Conservation (phyloP, 2,888 invertebrate genomes). For the Microdon myrmicae region DNA sequence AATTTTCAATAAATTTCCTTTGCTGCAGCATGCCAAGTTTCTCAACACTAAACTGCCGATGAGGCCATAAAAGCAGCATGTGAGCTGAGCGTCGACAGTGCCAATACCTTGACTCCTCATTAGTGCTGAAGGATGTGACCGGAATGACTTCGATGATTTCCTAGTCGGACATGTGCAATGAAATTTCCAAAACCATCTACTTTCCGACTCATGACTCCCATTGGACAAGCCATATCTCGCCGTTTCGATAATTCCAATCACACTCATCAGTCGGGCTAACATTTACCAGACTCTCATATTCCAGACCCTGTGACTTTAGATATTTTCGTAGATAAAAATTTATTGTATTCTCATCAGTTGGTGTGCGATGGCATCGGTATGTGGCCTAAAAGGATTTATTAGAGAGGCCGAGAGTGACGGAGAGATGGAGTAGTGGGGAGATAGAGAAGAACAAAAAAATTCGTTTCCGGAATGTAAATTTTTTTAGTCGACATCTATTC, state of each 20-base stretch:
- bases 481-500: slow-evolving; percentile 41
- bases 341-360: slow-evolving; percentile 48
- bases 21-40: slow-evolving; percentile 34
- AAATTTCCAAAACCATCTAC: slow-evolving; percentile 39
- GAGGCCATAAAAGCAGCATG: slow-evolving; percentile 20
- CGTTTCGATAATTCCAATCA: slow-evolving; percentile 50
- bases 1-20: slow-evolving; percentile 4
- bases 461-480: slow-evolving; percentile 37
- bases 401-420: too few species aligned
- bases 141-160: slow-evolving; percentile 35
- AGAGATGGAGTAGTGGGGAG: too few species aligned
- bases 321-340: slow-evolving; percentile 46
- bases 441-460: too few species aligned
- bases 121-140: slow-evolving; percentile 48
- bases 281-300: background rate
- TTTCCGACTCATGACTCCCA: slow-evolving; percentile 1
- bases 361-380: slow-evolving; percentile 22
- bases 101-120: slow-evolving; percentile 48
- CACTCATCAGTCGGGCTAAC: slow-evolving; percentile 23
- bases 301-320: slow-evolving; percentile 33
- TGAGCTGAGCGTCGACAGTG: slow-evolving; percentile 42
- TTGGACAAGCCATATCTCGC: slow-evolving; percentile 40
- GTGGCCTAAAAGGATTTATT: slow-evolving; percentile 39
- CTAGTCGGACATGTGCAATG: slow-evolving; percentile 2
- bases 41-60: slow-evolving; percentile 28